Evolutionary conservation across 2,888 invertebrate genomes (phyloP).

Genomic region (Protonemura montana): DNA sequence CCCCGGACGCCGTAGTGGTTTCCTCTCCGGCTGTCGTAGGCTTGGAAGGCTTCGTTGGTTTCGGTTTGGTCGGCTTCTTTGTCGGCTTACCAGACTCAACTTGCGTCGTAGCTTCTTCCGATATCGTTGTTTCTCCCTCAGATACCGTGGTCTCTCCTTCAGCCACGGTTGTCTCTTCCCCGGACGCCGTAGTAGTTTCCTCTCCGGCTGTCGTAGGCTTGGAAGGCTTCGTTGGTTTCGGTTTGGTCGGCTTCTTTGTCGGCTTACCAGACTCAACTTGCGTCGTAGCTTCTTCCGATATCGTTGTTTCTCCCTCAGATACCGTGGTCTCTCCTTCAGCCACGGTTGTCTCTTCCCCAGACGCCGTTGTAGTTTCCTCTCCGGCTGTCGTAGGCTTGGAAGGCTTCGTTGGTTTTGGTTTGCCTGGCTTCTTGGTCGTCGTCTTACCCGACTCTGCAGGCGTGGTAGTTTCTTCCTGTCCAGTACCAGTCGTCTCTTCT

Average conservation of each 20-base stretch:
- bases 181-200: not conserved
- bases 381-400: not conserved
- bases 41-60: conserved; percentile 39
- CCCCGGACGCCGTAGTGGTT: conserved; percentile 20
- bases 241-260: not conserved
- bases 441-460: not conserved
- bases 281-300: conserved; percentile 38
- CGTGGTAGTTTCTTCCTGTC: not conserved
- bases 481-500: not conserved
- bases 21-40: conserved; percentile 37
- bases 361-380: conserved; percentile 12
- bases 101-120: conserved; percentile 40
- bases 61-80: conserved; percentile 9
- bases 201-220: not conserved
- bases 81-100: conserved; percentile 37
- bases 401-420: not conserved
- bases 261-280: conserved; percentile 33
- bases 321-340: not conserved
- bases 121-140: not conserved
- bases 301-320: not conserved
- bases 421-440: not conserved
- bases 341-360: not conserved
- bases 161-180: conserved; percentile 26
- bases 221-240: conserved; percentile 12
- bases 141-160: too few species aligned